Evolutionary conservation across 2,113 vertebrate species (phyloP).

Genomic region (Catharus fuscescens): DNA sequence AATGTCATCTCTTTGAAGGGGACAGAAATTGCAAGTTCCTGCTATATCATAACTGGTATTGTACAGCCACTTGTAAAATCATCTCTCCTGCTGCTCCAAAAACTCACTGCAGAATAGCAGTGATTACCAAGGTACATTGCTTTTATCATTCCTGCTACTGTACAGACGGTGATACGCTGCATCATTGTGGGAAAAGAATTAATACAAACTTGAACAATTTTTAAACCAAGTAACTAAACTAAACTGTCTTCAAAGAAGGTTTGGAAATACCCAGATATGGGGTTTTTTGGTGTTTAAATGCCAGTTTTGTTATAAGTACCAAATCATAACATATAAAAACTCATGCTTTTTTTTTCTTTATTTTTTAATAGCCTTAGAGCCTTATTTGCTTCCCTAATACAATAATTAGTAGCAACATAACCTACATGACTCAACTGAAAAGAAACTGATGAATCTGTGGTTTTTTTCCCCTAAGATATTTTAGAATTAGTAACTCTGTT

Average conservation of each 20-base stretch:
- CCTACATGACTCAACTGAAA: neutral
- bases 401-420: neutral
- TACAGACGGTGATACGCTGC: neutral
- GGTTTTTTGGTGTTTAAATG: neutral
- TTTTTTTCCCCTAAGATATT: neutral
- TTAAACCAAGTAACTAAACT: neutral
- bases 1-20: conserved; percentile 66
- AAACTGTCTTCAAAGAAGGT: neutral
- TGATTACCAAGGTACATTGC: neutral
- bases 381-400: neutral
- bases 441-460: neutral
- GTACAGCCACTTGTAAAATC: conserved; percentile 67
- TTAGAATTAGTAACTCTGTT: conserved; percentile 2
- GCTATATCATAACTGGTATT: conserved; percentile 60
- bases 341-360: accelerated
- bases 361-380: neutral
- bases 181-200: neutral
- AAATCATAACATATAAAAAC: neutral
- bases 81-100: conserved; percentile 71
- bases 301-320: neutral
- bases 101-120: conserved; percentile 42
- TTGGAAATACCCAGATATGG: neutral
- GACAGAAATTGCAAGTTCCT: conserved; percentile 59
- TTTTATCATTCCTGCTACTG: neutral
- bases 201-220: neutral